Base-by-base conservation (phyloP, 2,797 vertebrate species). In the Phalanger gymnotis region DNA sequence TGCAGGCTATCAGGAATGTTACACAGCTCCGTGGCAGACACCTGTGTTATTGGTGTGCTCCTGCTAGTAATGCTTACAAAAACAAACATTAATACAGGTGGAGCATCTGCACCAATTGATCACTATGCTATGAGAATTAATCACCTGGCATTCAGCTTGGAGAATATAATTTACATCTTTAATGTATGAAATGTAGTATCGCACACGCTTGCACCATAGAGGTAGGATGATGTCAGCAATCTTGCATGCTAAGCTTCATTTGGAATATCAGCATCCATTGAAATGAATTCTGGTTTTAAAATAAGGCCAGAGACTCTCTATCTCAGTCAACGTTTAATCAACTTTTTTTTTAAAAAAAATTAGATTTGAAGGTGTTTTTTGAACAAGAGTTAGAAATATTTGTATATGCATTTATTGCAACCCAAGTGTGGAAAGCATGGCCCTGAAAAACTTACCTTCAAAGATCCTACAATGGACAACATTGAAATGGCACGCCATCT, bases 121-220 rank as follows among this genome's bases (percentile, higher is more conserved):
- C 98, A 96, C 96, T 96, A 0, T 95, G 96, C 96, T 98, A 96
- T 96, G 97, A 98, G 97, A 98, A 99, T 99, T 98, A 99, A 99
- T 98, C 98, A 98, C 97, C 98, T 98, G 97, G 96, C 95, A 95
- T 98, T 98, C 98, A 97, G 97, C 98, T 97, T 92, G 93, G 96
- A 98, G 98, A 98, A 98, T 98, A 98, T 98, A 98, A 99, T 99
- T 98, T 98, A 98, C 98, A 98, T 99, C 97, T 97, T 40, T 98
- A 98, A 98, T 99, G 96, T 96, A 91, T 96, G 97, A 97, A 95
- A 94, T 91, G 93, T 97, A 96, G 28, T 96, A 96, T 95, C 97
- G 94, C 96, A n/a, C 81, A 53, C 19, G 19, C 81, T 27, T 94
- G 90, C 73, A n/a, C 94, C 97, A 92, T 97, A 34, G 12, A 94